Evolutionary conservation across 2,113 vertebrate species (phyloP).

Genomic region (Centropus bengalensis): DNA sequence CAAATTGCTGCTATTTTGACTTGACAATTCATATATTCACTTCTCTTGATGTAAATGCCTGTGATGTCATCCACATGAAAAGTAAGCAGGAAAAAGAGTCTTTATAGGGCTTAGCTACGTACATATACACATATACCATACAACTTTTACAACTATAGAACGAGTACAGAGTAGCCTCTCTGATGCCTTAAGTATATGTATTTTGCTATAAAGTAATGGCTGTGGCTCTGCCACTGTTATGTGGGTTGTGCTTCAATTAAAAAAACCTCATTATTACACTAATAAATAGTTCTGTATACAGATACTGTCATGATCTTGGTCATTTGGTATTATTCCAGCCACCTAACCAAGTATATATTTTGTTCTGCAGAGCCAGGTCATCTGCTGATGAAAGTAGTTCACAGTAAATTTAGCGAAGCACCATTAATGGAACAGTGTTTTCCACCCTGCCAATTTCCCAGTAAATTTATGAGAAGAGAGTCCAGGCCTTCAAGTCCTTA

Average conservation of each 20-base stretch:
- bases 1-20: background rate
- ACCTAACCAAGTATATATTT: background rate
- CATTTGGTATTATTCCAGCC: background rate
- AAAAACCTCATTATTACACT: background rate
- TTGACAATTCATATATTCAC: background rate
- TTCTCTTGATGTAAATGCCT: background rate
- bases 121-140: background rate
- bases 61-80: background rate
- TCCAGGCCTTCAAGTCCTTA: background rate
- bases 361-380: background rate
- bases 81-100: background rate
- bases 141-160: background rate
- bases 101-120: background rate
- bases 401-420: background rate
- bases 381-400: background rate
- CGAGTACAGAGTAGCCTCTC: background rate
- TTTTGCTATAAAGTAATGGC: background rate
- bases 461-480: background rate
- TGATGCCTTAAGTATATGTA: background rate
- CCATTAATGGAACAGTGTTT: background rate
- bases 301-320: background rate
- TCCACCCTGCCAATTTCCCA: background rate
- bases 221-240: background rate
- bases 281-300: background rate
- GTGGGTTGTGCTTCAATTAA: background rate